Evolutionary conservation across 2,888 invertebrate genomes (phyloP).

Genomic region (Colletes collaris): DNA sequence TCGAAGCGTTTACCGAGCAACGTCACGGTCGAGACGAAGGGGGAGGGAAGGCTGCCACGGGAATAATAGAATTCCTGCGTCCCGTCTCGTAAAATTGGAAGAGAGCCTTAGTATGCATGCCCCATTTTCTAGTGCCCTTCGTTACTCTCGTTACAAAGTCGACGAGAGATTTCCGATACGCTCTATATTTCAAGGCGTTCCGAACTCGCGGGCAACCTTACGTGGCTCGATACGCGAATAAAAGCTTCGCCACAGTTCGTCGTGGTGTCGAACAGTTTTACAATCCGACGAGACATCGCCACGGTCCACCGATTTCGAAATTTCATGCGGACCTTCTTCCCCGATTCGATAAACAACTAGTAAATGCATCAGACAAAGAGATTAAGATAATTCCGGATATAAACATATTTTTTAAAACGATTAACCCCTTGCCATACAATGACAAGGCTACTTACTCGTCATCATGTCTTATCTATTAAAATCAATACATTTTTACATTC

Average conservation of each 20-base stretch:
- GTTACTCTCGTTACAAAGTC: conserved; percentile 42
- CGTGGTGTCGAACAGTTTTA: conserved; percentile 16
- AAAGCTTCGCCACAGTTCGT: conserved; percentile 3
- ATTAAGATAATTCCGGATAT: no score
- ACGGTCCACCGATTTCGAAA: not conserved
- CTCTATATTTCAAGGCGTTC: conserved; percentile 43
- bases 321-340: no score
- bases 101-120: conserved; percentile 22
- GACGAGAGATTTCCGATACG: conserved; percentile 43
- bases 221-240: not conserved
- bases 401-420: no score
- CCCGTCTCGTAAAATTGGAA: conserved; percentile 40
- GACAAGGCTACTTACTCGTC: no score
- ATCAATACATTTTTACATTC: no score
- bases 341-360: no score
- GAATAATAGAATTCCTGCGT: conserved; percentile 34
- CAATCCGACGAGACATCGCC: conserved; percentile 6
- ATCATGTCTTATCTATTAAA: no score
- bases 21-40: not conserved
- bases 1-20: conserved; percentile 6
- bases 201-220: not conserved
- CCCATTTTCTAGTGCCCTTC: conserved; percentile 48
- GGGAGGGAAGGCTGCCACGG: not conserved
- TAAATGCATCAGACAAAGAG: no score
- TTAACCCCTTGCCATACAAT: no score